A percentile compares a stretch with the other conserved stretches of the same genome.
phyloP scores from a whole-genome alignment of 2,888 invertebrate species.

The Trichopoda pennipes region DNA sequence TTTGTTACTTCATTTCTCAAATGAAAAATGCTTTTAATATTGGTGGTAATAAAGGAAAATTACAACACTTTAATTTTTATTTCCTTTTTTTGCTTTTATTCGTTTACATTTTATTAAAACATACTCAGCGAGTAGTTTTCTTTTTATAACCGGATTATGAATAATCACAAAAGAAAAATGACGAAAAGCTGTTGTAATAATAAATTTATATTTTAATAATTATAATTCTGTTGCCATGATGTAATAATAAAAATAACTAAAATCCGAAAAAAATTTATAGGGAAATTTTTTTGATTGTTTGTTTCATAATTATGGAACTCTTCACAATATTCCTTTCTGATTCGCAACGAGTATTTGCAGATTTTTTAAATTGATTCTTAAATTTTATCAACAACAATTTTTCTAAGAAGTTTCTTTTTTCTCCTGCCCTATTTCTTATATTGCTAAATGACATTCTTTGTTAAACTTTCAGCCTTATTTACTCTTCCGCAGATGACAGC shows the following conservation, averaged over 20 bases:
- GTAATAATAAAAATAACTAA: constrained; percentile 5
- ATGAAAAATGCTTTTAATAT: constrained; percentile 56
- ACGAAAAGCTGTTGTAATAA: constrained; percentile 34
- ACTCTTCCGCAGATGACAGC: too few species aligned
- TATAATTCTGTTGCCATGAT: constrained; percentile 9
- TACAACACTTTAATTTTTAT: constrained; percentile 43
- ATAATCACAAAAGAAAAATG: constrained; percentile 61
- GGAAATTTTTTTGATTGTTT: not conserved
- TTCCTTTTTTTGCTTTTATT: not conserved
- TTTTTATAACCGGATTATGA: constrained; percentile 61
- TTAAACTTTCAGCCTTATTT: too few species aligned
- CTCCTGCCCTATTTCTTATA: too few species aligned
- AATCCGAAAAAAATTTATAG: not conserved
- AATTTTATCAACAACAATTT: too few species aligned
- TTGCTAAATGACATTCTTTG: too few species aligned
- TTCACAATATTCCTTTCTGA: too few species aligned
- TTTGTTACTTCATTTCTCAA: not conserved
- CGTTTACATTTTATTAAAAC: not conserved
- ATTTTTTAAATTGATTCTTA: too few species aligned
- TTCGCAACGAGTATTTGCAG: too few species aligned
- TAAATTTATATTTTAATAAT: constrained; percentile 23
- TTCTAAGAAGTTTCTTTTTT: too few species aligned
- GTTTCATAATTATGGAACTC: too few species aligned
- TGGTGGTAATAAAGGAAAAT: constrained; percentile 62
- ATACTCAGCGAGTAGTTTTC: constrained; percentile 13